phyloP scores from a whole-genome alignment of 2,797 vertebrate genomes.

The Philypnodon macrostomus region DNA sequence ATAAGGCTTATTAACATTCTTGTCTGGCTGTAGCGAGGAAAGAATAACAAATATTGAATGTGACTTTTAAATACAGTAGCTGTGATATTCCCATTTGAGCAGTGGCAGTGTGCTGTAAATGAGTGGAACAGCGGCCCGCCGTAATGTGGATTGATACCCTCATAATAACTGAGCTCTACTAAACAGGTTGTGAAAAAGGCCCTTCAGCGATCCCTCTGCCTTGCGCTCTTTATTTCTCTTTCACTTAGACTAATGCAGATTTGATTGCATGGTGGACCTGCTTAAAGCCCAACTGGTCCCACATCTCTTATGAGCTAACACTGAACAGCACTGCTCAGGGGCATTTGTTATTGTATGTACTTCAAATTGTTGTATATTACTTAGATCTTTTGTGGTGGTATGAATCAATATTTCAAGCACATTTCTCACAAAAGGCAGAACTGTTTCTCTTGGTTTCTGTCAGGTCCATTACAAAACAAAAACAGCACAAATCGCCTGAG shows the following conservation, averaged over 20 bases:
- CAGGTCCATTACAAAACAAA: too few relatives aligned
- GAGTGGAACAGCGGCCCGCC: slow-evolving; percentile 49
- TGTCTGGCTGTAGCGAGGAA: slow-evolving; percentile 29
- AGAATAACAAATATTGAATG: slow-evolving; percentile 58
- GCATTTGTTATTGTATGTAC: slow-evolving; percentile 4
- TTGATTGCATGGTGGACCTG: slow-evolving; percentile 48
- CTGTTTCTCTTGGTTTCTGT: not conserved
- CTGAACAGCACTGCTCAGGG: slow-evolving; percentile 12
- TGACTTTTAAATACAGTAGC: slow-evolving; percentile 59
- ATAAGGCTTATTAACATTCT: slow-evolving; percentile 54
- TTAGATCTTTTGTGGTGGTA: slow-evolving; percentile 5
- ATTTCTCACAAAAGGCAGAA: slow-evolving; percentile 10
- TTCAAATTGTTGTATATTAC: slow-evolving; percentile 21
- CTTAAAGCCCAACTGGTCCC: slow-evolving; percentile 46
- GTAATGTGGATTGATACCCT: slow-evolving; percentile 68
- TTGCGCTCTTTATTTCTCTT: slow-evolving; percentile 49
- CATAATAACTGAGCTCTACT: slow-evolving; percentile 59
- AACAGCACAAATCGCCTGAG: too few relatives aligned
- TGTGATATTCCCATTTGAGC: slow-evolving; percentile 53
- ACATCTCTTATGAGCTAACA: slow-evolving; percentile 28
- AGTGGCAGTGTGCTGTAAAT: slow-evolving; percentile 49
- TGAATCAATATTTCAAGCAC: slow-evolving; percentile 28
- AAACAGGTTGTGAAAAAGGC: slow-evolving; percentile 46
- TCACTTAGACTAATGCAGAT: slow-evolving; percentile 47
- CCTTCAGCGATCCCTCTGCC: slow-evolving; percentile 55